Evolutionary conservation across 2,888 invertebrate species (phyloP).

Genomic region (Cosmorhoe ocellata): DNA sequence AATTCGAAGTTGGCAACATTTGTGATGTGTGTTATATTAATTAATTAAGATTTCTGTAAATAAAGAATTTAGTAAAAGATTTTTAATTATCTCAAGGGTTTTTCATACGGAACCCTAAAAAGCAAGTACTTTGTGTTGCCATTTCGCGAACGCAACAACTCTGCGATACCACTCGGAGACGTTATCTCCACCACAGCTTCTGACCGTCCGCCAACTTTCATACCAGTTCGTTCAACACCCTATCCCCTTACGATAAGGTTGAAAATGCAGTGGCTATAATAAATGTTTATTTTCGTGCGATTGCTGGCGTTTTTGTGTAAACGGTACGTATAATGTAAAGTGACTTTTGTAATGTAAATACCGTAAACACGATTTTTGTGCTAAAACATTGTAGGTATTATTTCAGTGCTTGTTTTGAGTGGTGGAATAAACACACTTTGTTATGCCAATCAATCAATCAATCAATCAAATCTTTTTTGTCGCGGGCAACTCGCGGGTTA

Average conservation of each 20-base stretch:
- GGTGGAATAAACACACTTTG: too few species aligned
- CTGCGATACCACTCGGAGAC: slow-evolving; percentile 3
- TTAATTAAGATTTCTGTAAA: too few species aligned
- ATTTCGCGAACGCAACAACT: neutral
- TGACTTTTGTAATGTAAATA: slow-evolving; percentile 4
- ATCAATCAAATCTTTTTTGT: too few species aligned
- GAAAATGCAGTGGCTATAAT: neutral
- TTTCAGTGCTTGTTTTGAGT: too few species aligned
- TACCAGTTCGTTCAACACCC: neutral
- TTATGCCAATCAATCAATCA: too few species aligned
- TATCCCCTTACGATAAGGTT: neutral
- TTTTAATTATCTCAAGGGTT: too few species aligned
- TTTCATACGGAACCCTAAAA: too few species aligned
- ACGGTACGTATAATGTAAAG: neutral
- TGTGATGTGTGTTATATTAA: too few species aligned
- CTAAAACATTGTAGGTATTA: neutral
- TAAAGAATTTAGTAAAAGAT: too few species aligned
- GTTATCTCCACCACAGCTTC: slow-evolving; percentile 3
- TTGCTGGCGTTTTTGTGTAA: neutral
- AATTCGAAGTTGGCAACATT: too few species aligned
- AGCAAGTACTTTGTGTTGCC: neutral
- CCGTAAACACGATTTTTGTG: neutral
- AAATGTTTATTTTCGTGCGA: neutral
- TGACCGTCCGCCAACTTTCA: neutral
- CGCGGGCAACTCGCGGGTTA: too few species aligned